phyloP scores from a whole-genome alignment of 2,797 vertebrate species.

The Dermochelys coriacea region DNA sequence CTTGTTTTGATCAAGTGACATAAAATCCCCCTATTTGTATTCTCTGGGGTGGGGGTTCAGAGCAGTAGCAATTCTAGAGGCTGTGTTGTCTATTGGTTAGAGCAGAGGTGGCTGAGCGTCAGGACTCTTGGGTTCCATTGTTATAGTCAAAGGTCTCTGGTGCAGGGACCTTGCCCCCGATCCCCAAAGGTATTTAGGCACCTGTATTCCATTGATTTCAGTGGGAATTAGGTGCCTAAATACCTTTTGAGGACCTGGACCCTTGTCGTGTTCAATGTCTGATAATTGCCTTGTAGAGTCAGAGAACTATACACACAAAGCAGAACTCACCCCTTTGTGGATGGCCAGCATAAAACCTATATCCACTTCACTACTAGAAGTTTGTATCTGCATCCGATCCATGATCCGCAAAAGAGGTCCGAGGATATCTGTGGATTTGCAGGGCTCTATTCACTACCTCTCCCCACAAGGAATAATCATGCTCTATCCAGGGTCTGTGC shows the following conservation, averaged over 20 bases:
- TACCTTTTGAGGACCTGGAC: background rate
- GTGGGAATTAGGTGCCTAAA: background rate
- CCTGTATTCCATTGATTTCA: background rate
- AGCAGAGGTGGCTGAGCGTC: accelerated
- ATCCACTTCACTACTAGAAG: background rate
- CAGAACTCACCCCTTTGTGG: background rate
- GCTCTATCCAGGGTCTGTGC: accelerated
- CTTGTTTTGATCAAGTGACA: background rate
- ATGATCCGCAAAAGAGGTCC: background rate
- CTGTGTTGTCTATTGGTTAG: accelerated
- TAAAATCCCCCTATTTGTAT: background rate
- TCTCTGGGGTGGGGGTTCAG: background rate
- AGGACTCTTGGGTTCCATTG: background rate
- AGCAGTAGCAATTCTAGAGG: background rate
- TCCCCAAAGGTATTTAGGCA: background rate
- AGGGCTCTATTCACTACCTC: background rate
- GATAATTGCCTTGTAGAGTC: accelerated
- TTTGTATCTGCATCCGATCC: background rate
- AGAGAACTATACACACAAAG: no score
- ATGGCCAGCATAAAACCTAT: background rate
- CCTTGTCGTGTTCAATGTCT: background rate
- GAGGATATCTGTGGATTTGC: background rate
- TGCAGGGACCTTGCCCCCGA: background rate
- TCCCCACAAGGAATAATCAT: background rate
- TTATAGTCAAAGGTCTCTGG: accelerated